A percentile compares a stretch with the other conserved stretches of the same genome.
phyloP scores from a whole-genome alignment of 2,113 vertebrate species.

The Pitta sordida region DNA sequence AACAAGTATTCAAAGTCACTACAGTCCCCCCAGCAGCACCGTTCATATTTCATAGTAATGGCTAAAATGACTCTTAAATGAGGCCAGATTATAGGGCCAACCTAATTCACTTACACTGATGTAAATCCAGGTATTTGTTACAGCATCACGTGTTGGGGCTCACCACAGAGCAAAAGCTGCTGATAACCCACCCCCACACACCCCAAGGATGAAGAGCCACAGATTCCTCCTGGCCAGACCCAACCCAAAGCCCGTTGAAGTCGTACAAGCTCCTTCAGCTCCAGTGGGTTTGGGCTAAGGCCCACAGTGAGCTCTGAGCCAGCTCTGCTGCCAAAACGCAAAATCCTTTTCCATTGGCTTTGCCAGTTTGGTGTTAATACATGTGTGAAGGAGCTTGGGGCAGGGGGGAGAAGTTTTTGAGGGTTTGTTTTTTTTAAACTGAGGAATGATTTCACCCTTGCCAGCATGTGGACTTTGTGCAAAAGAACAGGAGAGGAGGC shows the following conservation, averaged over 20 bases:
- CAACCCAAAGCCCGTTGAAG: background rate
- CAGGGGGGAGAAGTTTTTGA: background rate
- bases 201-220: background rate
- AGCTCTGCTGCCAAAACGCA: slow-evolving; percentile 53
- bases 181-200: background rate
- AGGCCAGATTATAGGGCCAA: slow-evolving; percentile 29
- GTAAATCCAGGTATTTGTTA: slow-evolving; percentile 53
- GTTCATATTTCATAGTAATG: slow-evolving; percentile 31
- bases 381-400: slow-evolving; percentile 49
- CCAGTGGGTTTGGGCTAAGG: slow-evolving; percentile 55
- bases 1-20: background rate
- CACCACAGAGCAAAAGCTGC: background rate
- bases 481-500: background rate
- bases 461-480: background rate
- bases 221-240: background rate
- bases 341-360: slow-evolving; percentile 58
- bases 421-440: background rate
- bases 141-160: background rate
- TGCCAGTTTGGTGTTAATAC: slow-evolving; percentile 63
- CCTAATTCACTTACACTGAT: slow-evolving; percentile 51
- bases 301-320: background rate
- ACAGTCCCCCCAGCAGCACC: background rate
- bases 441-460: slow-evolving; percentile 25
- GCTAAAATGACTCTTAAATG: slow-evolving; percentile 28
- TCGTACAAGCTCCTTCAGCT: slow-evolving; percentile 14